Evolutionary conservation across 2,797 vertebrate genomes (phyloP).

Genomic region (Phaenicophaeus curvirostris): DNA sequence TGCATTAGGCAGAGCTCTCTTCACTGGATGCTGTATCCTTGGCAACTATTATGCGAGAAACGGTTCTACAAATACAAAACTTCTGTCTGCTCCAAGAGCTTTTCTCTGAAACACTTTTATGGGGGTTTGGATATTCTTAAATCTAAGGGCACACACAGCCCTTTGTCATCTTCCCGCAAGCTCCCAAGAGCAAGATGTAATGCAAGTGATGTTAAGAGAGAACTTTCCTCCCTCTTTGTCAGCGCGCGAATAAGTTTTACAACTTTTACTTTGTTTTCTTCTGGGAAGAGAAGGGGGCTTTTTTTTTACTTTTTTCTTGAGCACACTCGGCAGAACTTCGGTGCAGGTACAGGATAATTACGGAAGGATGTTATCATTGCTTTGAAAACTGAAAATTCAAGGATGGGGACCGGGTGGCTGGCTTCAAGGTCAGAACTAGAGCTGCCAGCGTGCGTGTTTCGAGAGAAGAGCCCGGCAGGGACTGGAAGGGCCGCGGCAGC

Average conservation of each 20-base stretch:
- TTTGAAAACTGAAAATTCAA: slow-evolving; percentile 10
- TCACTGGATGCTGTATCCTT: slow-evolving; percentile 62
- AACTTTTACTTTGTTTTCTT: neutral
- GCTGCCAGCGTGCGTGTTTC: neutral
- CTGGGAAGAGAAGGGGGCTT: neutral
- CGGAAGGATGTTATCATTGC: neutral
- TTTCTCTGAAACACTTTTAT: slow-evolving; percentile 45
- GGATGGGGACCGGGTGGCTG: neutral
- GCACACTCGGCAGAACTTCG: neutral
- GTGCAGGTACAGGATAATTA: neutral
- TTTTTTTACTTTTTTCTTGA: neutral
- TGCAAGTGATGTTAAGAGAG: slow-evolving; percentile 5
- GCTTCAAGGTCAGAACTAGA: neutral
- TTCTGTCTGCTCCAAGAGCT: slow-evolving; percentile 49
- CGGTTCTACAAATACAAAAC: slow-evolving; percentile 54
- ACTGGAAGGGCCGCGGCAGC: neutral
- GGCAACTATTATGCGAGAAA: slow-evolving; percentile 55
- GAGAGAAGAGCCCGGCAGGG: neutral
- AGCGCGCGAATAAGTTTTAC: neutral
- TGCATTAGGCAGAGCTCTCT: slow-evolving; percentile 48
- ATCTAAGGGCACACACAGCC: slow-evolving; percentile 3
- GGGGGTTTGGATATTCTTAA: slow-evolving; percentile 29
- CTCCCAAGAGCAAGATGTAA: slow-evolving; percentile 11
- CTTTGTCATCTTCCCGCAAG: slow-evolving; percentile 7
- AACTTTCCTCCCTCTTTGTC: slow-evolving; percentile 24